Evolutionary conservation across 1,140 invertebrate genomes (phyloP), one percentile per base, ranked within the genome.

Genomic region (Neodiprion lecontei): DNA sequence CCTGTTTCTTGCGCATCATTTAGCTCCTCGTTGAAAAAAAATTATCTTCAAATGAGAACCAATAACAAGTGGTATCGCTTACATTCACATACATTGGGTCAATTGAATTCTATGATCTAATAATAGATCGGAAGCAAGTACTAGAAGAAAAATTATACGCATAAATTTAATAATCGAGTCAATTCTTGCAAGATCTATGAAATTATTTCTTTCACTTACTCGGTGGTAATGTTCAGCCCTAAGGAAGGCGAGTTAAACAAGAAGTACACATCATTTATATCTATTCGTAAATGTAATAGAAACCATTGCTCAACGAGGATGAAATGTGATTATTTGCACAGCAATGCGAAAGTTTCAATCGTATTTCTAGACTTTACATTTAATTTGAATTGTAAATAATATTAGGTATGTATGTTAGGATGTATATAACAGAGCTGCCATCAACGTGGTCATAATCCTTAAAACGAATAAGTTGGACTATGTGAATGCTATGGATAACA

Each of bases 401-500:
- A 17, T 61, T 61, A 40, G 28, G 28, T 40, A 40, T 40, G 28
- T 40, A 61, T 61, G 53, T 61, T 53, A 61, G 53, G 53, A 61
- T 61, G 53, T 14, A 5, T 61, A 17, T 11, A 12, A 61, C 53
- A 61, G 53, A 61, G 53, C 53, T 61, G 53, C 53, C 53, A 17
- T 61, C 11, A 61, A 61, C n/a, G 53, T 61, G n/a, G 53, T 61
- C 53, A 61, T 17, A 61, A 61, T 61, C 11, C 11, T 61, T 61
- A 61, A 61, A 61, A 61, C 53, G 53, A 61, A 61, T 61, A 61
- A 14, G 53, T 61, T 61, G 11, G 53, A 61, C 53, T 8, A 9
- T 61, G 53, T 61, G n/a, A 61, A 61, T 61, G 53, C 9, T 61
- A 61, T 61, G 11, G 53, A 61, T 61, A 61, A 61, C 53, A 61